These are phyloP conservation scores for Brienomyrus longianalis DNA, from an alignment of 2,113 vertebrate genomes.

Conservation along the genomic window DNA sequence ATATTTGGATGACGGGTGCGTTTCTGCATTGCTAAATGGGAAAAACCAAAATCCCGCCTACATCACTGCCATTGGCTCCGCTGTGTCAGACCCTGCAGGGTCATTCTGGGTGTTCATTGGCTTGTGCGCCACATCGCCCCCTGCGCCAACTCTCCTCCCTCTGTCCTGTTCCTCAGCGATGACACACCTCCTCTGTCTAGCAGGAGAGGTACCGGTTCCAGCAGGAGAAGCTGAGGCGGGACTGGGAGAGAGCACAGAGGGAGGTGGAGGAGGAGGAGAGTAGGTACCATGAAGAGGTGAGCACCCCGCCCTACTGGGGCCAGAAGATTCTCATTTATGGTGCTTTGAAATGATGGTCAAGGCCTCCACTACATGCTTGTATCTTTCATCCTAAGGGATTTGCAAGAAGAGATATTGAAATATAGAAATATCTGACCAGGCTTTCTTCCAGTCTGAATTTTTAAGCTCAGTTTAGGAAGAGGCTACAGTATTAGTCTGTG, in stretches of 20 bases:
- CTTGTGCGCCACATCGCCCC: background rate
- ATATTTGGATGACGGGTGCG: background rate
- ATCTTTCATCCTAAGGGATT: background rate
- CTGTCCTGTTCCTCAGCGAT: constrained; percentile 36
- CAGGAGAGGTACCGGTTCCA: constrained; percentile 89
- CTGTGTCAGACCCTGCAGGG: background rate
- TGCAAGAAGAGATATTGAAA: background rate
- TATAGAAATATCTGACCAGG: background rate
- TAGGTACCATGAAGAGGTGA: constrained; percentile 92
- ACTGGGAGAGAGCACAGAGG: constrained; percentile 92
- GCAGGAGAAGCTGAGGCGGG: constrained; percentile 89
- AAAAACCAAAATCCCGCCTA: background rate
- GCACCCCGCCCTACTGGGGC: background rate
- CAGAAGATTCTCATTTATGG: background rate
- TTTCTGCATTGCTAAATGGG: background rate
- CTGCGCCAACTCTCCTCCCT: constrained; percentile 9
- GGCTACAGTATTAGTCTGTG: background rate
- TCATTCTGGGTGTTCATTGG: background rate
- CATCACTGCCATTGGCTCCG: background rate
- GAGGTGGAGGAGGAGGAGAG: constrained; percentile 92
- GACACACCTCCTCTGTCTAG: constrained; percentile 41
- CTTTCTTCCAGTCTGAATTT: background rate
- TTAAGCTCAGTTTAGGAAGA: background rate
- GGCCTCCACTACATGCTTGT: background rate
- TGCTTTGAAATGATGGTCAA: background rate